Base-by-base conservation (phyloP, 2,113 vertebrate species). In the Callipepla squamata region DNA sequence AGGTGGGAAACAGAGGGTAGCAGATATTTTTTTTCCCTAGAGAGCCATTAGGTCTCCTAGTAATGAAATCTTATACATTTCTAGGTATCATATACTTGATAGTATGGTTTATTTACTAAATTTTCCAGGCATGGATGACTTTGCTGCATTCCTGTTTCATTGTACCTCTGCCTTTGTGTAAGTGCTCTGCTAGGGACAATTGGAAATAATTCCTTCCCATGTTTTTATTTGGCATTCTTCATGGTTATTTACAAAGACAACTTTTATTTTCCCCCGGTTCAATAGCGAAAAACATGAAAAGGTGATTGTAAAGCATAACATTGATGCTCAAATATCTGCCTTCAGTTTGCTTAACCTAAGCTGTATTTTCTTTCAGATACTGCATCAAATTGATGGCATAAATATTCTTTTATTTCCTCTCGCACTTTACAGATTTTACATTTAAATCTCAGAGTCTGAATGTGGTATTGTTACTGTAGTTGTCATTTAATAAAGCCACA, bases 401-500 rank as follows among this genome's bases (percentile, higher is more conserved):
- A 75, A 53, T 61, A 4, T 30, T 82, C 19, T 84, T 73, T 1
- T 76, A 21, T 87, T 79, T 88, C 26, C 7, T 72, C 10, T 70
- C 83, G 13, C 45, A 20, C 34, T 77, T 78, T 47, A 48, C 8
- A 55, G 19, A 58, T 58, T 45, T 6, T 38, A 7, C 1, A 1
- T 94, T 80, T 83, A 77, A 34, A 80, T 80, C 12, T 32, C 17
- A 80, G 38, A 66, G 32, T 20, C 36, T 87, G 65, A 70, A 36
- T 69, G 13, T 68, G 13, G 10, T 82, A 21, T 67, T 92, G 40
- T 50, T 90, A 5, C 48, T 67, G n/a, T 58, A 93, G 69, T 63
- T 87, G 42, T 74, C 92, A 68, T 91, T 92, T 91, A 87, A 55
- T 89, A 80, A 94, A 94, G 75, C 67, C 50, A 28, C 42, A 66